Evolutionary conservation across 2,113 vertebrate genomes (phyloP), one percentile per base, ranked within the genome.

Genomic region (Chamaea fasciata): DNA sequence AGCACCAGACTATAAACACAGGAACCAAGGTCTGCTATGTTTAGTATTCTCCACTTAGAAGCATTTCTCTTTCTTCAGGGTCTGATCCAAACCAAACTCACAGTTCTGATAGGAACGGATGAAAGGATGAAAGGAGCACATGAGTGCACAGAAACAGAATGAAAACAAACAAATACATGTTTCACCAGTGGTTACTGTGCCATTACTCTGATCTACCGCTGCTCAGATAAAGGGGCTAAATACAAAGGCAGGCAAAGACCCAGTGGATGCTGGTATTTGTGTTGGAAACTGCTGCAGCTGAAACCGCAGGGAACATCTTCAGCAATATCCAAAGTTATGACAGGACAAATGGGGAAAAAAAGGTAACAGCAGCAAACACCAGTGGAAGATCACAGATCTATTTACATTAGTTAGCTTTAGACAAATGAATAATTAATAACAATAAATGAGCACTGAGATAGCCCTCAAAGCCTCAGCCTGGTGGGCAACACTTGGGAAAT

Each of bases 151-250:
- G 64, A 81, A 82, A 90, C 42, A 77, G 78, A 94, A 83, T 2
- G 33, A 69, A 95, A 90, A 84, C 80, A 97, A 96, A 95, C 87
- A 94, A 94, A 92, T 41, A 94, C 83, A 85, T 64, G 86, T 42
- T 84, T 81, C 65, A 83, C 53, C 42, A 62, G 83, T 80, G 89
- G 73, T 68, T 65, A 88, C 56, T 87, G 83, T 35, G 26, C 87
- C 77, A 41, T 85, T 88, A 74, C 79, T 26, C 83, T 83, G 90
- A 97, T 93, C 93, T 76, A 91, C 64, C 33, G 77, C 81, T 70
- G 39, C 70, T 75, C 65, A 41, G 82, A 78, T 33, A 62, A 88
- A 85, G 16, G 85, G 37, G 59, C 67, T 78, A 74, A 91, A 94
- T 37, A 80, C 90, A 87, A 81, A 77, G 69, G 65, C 57, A 73